Percentiles rank a stretch among this genome's conserved stretches.
These are phyloP conservation scores for Pholis gunnellus DNA, from an alignment of 2,113 vertebrate genomes.

Conservation along the genomic window DNA sequence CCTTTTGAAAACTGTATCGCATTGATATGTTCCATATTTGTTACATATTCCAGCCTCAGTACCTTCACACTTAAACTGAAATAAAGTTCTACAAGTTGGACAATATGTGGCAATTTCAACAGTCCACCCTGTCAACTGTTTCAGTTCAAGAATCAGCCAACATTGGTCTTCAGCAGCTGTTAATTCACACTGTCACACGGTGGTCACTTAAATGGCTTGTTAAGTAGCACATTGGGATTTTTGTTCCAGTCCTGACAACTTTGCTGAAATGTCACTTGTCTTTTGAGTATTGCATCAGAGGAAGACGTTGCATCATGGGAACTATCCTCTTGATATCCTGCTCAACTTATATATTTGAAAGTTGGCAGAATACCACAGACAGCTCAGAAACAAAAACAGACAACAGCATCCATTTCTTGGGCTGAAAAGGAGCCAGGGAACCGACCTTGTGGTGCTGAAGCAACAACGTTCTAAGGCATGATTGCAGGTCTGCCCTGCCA, in stretches of 20 bases:
- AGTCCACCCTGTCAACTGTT: neutral
- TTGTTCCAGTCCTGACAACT: neutral
- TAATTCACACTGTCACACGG: neutral
- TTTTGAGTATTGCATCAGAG: slow-evolving; percentile 5
- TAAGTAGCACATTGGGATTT: slow-evolving; percentile 5
- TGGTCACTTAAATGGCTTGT: neutral
- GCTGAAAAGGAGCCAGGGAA: slow-evolving; percentile 46
- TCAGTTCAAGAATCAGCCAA: slow-evolving; percentile 19
- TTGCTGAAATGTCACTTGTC: neutral
- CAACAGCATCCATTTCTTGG: slow-evolving; percentile 49
- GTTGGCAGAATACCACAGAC: slow-evolving; percentile 46
- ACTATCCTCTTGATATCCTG: slow-evolving; percentile 9
- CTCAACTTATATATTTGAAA: slow-evolving; percentile 22
- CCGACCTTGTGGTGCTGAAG: slow-evolving; percentile 59
- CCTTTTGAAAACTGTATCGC: neutral
- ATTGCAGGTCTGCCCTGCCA: slow-evolving; percentile 71
- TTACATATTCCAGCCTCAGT: neutral
- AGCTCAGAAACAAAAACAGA: slow-evolving; percentile 31
- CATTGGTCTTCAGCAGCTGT: slow-evolving; percentile 34
- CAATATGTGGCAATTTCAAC: neutral
- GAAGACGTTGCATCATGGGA: slow-evolving; percentile 9
- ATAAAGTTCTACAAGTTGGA: neutral
- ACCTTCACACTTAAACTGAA: neutral
- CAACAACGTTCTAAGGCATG: slow-evolving; percentile 67
- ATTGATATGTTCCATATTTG: neutral